Base-by-base conservation (phyloP, 2,888 invertebrate species). In the Patella caerulea region DNA sequence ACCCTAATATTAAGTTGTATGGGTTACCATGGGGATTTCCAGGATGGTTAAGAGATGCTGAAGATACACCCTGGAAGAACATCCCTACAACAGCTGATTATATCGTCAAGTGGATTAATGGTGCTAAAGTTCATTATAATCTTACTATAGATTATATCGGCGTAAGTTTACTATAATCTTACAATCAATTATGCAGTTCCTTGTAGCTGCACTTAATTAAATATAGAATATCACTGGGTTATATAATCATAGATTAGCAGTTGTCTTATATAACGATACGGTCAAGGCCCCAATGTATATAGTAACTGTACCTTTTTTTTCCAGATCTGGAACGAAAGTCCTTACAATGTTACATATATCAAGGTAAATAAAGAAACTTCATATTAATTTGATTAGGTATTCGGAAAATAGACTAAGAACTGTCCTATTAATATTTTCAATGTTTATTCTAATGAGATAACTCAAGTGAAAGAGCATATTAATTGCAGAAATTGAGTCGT, bases 1-100 rank as follows among this genome's bases (percentile, higher is more conserved):
- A 92, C 81, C 92, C 92, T n/a, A 82, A 87, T 59, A 91, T 92
- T 73, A 87, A 87, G 78, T 81, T 92, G 74, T 91, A 91, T 81
- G 91, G 90, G 53, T 81, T 92, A 12, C 90, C 92, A 0, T 92
- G 92, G 92, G 88, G 89, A 3, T 92, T 92, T 79, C 92, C 92
- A 4, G 90, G 91, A 11, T 92, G 92, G 92, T 73, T 92, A 4
- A 91, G 90, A 1, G 83, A 84, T 53, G 87, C 86, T 15, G 83
- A 81, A 17, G 71, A 82, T 45, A 83, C 84, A 77, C 92, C 92
- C 0, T 91, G 87, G 79, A 56, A 72, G 2, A 82, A 86, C 56
- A 83, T 82, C 3, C 71, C 79, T 0, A 55, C 82, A 15, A 85
- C 87, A 29, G 88, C 88, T 19, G 78, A 81, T 17, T 92, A 92